Base-by-base conservation (phyloP, 2,797 vertebrate species). In the Eulemur rubriventer region DNA sequence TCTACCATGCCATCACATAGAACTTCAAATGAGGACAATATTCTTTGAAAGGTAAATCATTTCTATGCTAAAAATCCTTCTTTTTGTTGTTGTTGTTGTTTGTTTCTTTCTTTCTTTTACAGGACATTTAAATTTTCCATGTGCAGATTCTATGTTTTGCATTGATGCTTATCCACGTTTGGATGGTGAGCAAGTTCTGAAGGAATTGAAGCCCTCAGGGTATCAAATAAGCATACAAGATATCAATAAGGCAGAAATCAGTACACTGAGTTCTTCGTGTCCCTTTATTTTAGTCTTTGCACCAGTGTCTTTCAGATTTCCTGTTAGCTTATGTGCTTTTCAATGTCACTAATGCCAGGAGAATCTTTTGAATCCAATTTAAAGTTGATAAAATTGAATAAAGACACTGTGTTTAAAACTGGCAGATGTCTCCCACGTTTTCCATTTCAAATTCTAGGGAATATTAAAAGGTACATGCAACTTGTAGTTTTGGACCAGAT, bases 231-330 rank as follows among this genome's bases (percentile, higher is more conserved):
- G 1, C 1, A 9, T 13, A 7, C 2, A 76, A 18, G 6, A 20
- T 57, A 30, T 67, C 18, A 26, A 1, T 48, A 18, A 1, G 65
- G 50, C 48, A 78, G 38, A 61, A 67, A 67, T 11, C 16, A n/a
- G 57, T 24, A 18, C 46, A 24, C 2, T 11, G 63, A 52, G 76
- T 7, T 33, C 12, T 26, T 86, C 1, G 0, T 24, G 18, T 73
- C 16, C 59, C 33, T 69, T 96, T 33, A 86, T 63, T 95, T 75
- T 41, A 10, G 14, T 78, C 35, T 94, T 79, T 46, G 41, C 7
- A 18, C 30, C 57, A 87, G 3, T 61, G 7, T 91, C 65, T 96
- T 96, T 87, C 73, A 82, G 55, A 90, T 96, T 95, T 83, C 48
- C 55, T 81, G 50, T 57, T 93, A 69, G 17, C n/a, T 76, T 76